phyloP scores from a whole-genome alignment of 2,888 invertebrate species.

The Cheilosia vernalis region DNA sequence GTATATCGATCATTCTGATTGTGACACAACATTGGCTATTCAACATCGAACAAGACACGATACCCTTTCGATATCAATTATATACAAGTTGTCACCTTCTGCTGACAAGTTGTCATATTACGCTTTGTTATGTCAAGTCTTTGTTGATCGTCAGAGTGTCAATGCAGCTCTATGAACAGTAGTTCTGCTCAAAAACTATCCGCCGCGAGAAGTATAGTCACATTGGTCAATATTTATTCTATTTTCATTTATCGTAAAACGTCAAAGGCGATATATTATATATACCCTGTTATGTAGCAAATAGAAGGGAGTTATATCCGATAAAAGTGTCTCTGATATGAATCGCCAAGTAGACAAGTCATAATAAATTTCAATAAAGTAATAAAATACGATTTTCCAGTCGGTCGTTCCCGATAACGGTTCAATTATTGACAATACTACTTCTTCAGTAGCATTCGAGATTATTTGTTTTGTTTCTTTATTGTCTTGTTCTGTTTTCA shows the following conservation, averaged over 20 bases:
- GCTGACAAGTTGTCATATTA: slow-evolving; percentile 39
- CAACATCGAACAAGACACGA: neutral
- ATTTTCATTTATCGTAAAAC: slow-evolving; percentile 48
- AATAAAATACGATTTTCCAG: slow-evolving; percentile 64
- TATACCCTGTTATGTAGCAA: slow-evolving; percentile 26
- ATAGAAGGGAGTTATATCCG: slow-evolving; percentile 54
- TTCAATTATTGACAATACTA: slow-evolving; percentile 54
- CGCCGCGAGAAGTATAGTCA: slow-evolving; percentile 13
- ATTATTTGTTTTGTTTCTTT: slow-evolving; percentile 47
- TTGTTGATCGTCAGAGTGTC: neutral
- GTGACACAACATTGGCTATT: neutral
- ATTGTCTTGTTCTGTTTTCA: neutral
- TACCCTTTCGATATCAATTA: slow-evolving; percentile 13
- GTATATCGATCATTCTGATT: neutral
- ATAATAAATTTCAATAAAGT: slow-evolving; percentile 71
- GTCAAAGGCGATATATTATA: slow-evolving; percentile 29
- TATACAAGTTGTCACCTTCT: slow-evolving; percentile 12
- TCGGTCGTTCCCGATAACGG: slow-evolving; percentile 45
- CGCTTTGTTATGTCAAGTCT: slow-evolving; percentile 38
- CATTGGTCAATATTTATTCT: slow-evolving; percentile 54
- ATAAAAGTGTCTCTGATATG: slow-evolving; percentile 64
- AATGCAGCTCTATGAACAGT: neutral
- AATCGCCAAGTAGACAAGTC: slow-evolving; percentile 48
- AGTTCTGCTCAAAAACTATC: neutral
- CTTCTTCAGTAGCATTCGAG: slow-evolving; percentile 70